Evolutionary conservation across 92 coral and sea anemone genomes (phyloP), one percentile per base, ranked within the genome.

Genomic region (Epizoanthus stellaris): DNA sequence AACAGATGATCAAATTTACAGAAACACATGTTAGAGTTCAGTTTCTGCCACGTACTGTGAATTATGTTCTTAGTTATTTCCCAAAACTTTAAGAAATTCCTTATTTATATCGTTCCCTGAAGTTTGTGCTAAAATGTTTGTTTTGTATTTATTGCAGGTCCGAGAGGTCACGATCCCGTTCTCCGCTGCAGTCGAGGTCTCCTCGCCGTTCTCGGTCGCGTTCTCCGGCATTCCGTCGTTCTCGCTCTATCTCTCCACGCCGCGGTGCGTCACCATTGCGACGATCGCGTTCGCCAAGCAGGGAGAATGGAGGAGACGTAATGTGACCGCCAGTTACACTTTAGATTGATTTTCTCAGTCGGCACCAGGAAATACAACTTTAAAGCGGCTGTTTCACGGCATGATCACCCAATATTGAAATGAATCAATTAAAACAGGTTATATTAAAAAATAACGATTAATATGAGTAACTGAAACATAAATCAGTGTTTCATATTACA

Each of bases 81-180:
- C 7, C 67, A n/a, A 5, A 34, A 17, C 9, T 13, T 61, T 63
- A 63, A 20, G 30, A 63, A 62, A 62, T 4, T 30, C 25, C 9
- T 63, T 63, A 2, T 40, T 19, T 6, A 19, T n/a, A 9, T 64
- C 34, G 34, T 9, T 5, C 30, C 36, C 9, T 17, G 13, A 19
- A 21, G 23, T 19, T 30, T 64, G 34, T 19, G 6, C 10, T 34
- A 10, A 68, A 23, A 3, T 38, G 39, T 68, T 42, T 23, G 30
- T 60, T 57, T 43, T 19, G 20, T 21, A 67, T 25, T 62, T 81
- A 17, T 45, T 45, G 1, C 63, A 88, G 91, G 52, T 83, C 82
- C 4, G 91, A 88, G 70, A 91, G 95, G 83, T 92, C 95, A 13
- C 91, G 95, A 45, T 92, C 95, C 15, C 95, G 95, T 34, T 92